Percentiles rank a stretch among this genome's conserved stretches.
phyloP scores from a whole-genome alignment of 2,113 vertebrate genomes.

The Scatophagus argus region DNA sequence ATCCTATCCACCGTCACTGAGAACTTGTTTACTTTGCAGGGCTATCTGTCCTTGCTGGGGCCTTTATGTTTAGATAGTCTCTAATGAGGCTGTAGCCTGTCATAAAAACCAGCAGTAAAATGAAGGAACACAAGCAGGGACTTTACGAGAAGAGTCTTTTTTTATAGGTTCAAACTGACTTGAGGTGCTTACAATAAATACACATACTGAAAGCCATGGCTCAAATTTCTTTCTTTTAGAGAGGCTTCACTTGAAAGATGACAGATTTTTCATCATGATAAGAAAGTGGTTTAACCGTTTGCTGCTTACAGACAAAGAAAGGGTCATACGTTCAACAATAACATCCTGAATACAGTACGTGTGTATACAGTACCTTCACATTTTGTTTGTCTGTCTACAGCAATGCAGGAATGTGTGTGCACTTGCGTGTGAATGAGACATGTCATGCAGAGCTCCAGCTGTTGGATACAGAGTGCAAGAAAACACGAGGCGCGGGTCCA shows the following conservation, averaged over 20 bases:
- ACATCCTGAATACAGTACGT: not conserved
- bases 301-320: not conserved
- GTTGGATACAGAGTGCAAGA: conserved; percentile 33
- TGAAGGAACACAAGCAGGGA: conserved; percentile 19
- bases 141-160: conserved; percentile 33
- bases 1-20: conserved; percentile 39
- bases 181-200: conserved; percentile 12
- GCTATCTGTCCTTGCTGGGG: conserved; percentile 11
- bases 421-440: conserved; percentile 36
- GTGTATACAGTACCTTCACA: not conserved
- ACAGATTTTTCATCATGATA: not conserved
- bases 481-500: conserved; percentile 44
- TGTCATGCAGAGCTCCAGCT: conserved; percentile 58
- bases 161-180: conserved; percentile 24
- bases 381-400: conserved; percentile 25
- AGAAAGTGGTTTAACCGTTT: not conserved
- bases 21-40: conserved; percentile 43
- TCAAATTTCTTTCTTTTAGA: not conserved
- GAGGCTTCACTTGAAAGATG: not conserved
- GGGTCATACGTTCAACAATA: not conserved
- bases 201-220: not conserved
- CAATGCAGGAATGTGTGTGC: conserved; percentile 34
- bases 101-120: conserved; percentile 41
- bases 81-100: conserved; percentile 34
- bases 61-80: conserved; percentile 42